A percentile compares a stretch with the other conserved stretches of the same genome.
Conservation (phyloP, 1,140 invertebrate genomes). For the Rhagoletis zephyria region DNA sequence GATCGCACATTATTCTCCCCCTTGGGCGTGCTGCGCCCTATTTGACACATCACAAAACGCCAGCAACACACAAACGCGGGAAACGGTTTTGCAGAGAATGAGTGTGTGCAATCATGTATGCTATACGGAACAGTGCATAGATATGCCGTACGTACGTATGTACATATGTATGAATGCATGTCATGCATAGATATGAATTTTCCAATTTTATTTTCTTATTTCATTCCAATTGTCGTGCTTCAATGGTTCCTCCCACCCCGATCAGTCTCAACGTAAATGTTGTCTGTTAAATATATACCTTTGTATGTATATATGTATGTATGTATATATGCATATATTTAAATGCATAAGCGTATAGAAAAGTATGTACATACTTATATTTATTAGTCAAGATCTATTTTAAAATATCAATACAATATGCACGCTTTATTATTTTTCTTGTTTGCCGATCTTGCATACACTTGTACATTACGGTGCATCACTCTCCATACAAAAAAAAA, state of each 20-base stretch:
- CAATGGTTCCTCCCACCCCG: conserved; percentile 2
- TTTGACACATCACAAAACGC: conserved; percentile 2
- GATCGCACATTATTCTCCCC: background rate
- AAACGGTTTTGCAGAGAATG: background rate
- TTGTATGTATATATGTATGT: background rate
- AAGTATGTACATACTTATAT: conserved; percentile 56
- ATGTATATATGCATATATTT: background rate
- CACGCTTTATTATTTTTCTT: background rate
- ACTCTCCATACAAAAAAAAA: too few relatives aligned
- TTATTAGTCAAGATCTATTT: conserved; percentile 73
- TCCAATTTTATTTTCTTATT: conserved; percentile 41
- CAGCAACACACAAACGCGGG: background rate
- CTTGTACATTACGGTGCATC: too few relatives aligned
- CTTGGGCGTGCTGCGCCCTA: background rate
- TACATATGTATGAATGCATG: background rate
- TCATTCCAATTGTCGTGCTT: background rate
- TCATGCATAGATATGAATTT: background rate
- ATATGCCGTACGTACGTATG: background rate
- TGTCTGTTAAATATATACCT: background rate
- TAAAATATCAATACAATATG: conserved; percentile 60
- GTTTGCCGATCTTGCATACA: too few relatives aligned
- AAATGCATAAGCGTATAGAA: background rate
- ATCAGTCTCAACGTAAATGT: background rate
- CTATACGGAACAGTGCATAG: background rate
- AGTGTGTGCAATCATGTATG: background rate